phyloP scores from a whole-genome alignment of 2,113 vertebrate species.

The Crocuta crocuta region DNA sequence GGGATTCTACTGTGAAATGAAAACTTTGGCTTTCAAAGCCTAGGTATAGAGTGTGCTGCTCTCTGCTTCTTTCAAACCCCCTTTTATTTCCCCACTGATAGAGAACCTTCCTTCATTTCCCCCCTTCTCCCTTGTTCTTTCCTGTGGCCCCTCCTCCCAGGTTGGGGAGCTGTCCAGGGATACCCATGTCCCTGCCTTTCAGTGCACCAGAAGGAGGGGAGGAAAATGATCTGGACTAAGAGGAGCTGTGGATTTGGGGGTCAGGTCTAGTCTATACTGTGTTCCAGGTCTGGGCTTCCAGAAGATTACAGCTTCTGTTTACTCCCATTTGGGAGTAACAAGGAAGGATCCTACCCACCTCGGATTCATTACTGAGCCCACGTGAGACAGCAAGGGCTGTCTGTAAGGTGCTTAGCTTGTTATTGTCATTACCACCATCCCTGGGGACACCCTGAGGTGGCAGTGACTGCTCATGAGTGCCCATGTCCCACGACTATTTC shows the following conservation, averaged over 20 bases:
- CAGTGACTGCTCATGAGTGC: too few species aligned
- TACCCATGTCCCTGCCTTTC: not conserved
- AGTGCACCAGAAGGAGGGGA: not conserved
- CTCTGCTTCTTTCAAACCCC: not conserved
- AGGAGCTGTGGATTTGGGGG: not conserved
- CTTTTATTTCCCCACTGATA: not conserved
- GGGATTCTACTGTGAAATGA: not conserved
- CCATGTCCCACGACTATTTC: not conserved
- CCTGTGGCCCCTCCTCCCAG: fast-evolving
- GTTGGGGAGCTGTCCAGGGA: not conserved
- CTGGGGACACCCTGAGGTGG: not conserved
- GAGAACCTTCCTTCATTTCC: not conserved
- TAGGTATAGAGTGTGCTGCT: too few species aligned
- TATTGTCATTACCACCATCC: fast-evolving
- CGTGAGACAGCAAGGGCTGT: too few species aligned
- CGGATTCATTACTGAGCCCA: not conserved
- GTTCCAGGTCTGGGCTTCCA: not conserved
- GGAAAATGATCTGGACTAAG: not conserved
- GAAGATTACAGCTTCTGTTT: not conserved
- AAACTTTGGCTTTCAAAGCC: not conserved
- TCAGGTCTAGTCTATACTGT: too few species aligned
- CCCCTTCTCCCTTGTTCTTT: not conserved
- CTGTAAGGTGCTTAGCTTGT: fast-evolving
- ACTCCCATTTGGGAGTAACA: not conserved
- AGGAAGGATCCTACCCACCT: not conserved